Conservation (phyloP, 2,113 vertebrate genomes). For the Anhinga anhinga region DNA sequence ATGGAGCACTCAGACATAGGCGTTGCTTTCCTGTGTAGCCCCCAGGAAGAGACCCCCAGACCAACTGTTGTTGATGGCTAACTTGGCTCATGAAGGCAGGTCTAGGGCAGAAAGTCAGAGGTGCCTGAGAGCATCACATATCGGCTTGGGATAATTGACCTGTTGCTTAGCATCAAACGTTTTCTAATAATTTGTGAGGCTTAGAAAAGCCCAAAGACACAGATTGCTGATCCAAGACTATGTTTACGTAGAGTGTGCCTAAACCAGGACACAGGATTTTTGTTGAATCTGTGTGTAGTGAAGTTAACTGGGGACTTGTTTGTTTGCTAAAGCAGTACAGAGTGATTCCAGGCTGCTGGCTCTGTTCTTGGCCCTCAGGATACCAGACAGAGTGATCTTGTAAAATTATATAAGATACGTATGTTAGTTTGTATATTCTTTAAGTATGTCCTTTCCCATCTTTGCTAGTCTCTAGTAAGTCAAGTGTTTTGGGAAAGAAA, state of each 20-base stretch:
- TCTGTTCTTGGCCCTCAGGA: background rate
- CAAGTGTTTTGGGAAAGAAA: background rate
- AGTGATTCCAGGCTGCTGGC: background rate
- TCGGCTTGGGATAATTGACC: background rate
- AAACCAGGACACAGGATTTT: background rate
- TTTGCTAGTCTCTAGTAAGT: conserved; percentile 1
- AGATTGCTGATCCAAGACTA: background rate
- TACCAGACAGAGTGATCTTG: background rate
- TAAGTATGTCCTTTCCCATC: background rate
- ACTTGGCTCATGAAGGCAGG: background rate
- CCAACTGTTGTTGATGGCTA: background rate
- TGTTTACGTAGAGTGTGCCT: background rate
- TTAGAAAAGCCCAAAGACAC: background rate
- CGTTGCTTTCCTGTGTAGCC: background rate
- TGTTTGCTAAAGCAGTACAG: background rate
- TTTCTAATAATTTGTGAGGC: background rate
- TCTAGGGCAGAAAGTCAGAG: background rate
- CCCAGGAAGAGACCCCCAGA: background rate
- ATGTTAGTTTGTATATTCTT: background rate
- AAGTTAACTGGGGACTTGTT: background rate
- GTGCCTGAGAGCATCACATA: rapidly evolving
- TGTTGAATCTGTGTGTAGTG: background rate
- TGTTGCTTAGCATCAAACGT: background rate
- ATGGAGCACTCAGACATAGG: background rate
- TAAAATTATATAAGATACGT: background rate